Base-by-base conservation (phyloP, 2,888 invertebrate genomes). In the Ormyrus nitidulus region DNA sequence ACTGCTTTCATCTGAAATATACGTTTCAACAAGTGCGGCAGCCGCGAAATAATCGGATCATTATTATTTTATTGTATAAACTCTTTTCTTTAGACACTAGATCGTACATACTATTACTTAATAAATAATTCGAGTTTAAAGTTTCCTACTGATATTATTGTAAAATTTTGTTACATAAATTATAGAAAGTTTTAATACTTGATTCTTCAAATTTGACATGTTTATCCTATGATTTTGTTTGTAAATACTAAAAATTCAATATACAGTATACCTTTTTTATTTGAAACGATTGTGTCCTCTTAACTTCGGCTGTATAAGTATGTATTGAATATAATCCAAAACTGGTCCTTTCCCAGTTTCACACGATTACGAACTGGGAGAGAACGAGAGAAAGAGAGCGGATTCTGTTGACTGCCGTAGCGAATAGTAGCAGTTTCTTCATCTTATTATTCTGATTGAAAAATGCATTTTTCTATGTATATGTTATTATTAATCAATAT, bases 1-100 rank as follows among this genome's bases (percentile, higher is more conserved):
- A 88, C 86, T 88, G 88, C 87, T 84, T 85, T 84, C 85, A 85
- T 86, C 84, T 85, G 7, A 46, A 53, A 72, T 59, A 53, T 2
- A 56, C 13, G 51, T 73, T 70, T 70, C 68, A 62, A 72, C 53
- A 66, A 72, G 71, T 56, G 72, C 58, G 66, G 66, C 58, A 53
- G 13, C 13, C 49, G 58, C 46, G 10, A 78, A 72, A 66, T 9
- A 53, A 68, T 54, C 34, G 11, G 44, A 51, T 10, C 19, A 34
- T 34, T 34, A 34, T 34, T 34, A 34, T 34, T 34, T 34, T 34
- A 34, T 34, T 34, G 34, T 34, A 34, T 34, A 34, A 34, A 34
- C 34, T 34, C 34, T 34, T 34, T 34, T 34, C 19, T 34, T 34
- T 34, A 34, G 34, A 4, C 34, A 34, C 4, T 34, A 34, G 34